Base-by-base conservation (phyloP, 2,888 invertebrate genomes). In the Xestia c-nigrum region DNA sequence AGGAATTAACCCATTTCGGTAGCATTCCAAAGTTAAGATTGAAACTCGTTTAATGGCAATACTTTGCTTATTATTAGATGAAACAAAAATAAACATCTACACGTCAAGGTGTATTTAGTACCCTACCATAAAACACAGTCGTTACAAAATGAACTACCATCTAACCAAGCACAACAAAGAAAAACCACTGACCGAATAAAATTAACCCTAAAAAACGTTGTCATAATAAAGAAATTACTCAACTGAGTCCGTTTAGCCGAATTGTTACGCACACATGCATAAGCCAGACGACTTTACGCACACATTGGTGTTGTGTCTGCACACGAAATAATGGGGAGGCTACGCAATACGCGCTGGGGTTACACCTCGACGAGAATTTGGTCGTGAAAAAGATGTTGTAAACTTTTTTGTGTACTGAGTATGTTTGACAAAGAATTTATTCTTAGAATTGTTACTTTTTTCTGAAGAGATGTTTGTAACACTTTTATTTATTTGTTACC, bases 181-280 rank as follows among this genome's bases (percentile, higher is more conserved):
- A 46, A 38, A 40, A 14, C 47, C 38, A 38, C 57, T 40, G 14
- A 31, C n/a, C 9, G 7, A 55, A 59, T 57, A 31, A 76, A 65
- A 68, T 63, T 47, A 71, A 70, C 79, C 59, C 70, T 31, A 31
- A 2, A 67, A 77, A 81, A 72, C 31, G 69, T 38, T 31, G 69
- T 63, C 47, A 10, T 72, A 63, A 68, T 55, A 76, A 65, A 80
- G 65, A 66, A 65, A 52, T 73, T 69, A 66, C 66, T 66, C 72
- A 67, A 80, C 59, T 59, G 75, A 16, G 61, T 24, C 59, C 61
- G 68, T 61, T 83, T 80, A 77, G 80, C 88, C 88, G 85, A 88
- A 88, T 84, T 87, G 89, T 90, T 90, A 87, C 93, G 89, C 94
- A 92, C 91, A 93, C 91, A 83, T 0, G 52, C 52, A 71, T 77